Conservation (phyloP, 2,888 invertebrate species). For the Lasius platythorax region DNA sequence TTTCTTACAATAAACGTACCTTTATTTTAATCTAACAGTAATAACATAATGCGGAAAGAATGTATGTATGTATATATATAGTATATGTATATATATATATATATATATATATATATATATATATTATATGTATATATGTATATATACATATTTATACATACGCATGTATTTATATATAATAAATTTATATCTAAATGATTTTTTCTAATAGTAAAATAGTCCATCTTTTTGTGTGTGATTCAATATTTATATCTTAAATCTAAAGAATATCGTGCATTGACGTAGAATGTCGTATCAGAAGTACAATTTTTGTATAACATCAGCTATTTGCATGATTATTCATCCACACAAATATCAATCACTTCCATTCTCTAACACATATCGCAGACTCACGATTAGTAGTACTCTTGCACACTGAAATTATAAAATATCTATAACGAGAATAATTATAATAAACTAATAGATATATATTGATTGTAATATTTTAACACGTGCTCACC, state of each 20-base stretch:
- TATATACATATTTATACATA: constrained; percentile 25
- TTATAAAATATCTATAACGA: constrained; percentile 58
- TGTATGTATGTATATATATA: constrained; percentile 47
- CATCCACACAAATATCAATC: constrained; percentile 60
- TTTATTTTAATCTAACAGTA: constrained; percentile 72
- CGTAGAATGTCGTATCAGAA: constrained; percentile 66
- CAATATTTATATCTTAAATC: constrained; percentile 69
- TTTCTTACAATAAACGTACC: constrained; percentile 69
- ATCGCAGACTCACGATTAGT: constrained; percentile 54
- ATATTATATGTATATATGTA: background rate
- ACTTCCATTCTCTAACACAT: constrained; percentile 60
- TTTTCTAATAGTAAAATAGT: constrained; percentile 79
- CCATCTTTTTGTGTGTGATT: constrained; percentile 72
- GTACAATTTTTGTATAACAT: constrained; percentile 42
- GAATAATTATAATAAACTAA: constrained; percentile 55
- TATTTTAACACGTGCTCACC: constrained; percentile 58
- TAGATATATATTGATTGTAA: constrained; percentile 25
- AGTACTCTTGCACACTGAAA: constrained; percentile 64
- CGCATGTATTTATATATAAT: constrained; percentile 59
- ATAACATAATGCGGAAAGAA: constrained; percentile 68
- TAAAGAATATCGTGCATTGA: constrained; percentile 73
- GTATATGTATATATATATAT: constrained; percentile 1
- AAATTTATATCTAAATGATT: constrained; percentile 69
- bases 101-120: background rate
- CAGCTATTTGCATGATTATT: background rate